phyloP scores from a whole-genome alignment of 2,888 invertebrate genomes.

The Eupithecia inturbata region DNA sequence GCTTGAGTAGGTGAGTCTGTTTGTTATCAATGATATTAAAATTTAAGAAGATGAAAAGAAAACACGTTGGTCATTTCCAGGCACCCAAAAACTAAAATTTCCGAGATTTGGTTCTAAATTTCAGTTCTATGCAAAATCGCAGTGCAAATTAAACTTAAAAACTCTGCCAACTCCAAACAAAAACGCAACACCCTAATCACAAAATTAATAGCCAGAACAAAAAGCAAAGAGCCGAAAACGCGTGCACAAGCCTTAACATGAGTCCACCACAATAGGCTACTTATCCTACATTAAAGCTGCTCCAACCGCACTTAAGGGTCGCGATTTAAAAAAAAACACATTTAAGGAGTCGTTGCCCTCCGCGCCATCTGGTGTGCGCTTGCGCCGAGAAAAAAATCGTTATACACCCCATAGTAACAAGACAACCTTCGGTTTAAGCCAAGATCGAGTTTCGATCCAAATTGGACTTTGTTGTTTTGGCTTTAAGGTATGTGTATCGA shows the following conservation, averaged over 20 bases:
- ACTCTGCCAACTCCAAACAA: background rate
- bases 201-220: conserved; percentile 32
- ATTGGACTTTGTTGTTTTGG: conserved; percentile 15
- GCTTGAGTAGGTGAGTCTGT: background rate
- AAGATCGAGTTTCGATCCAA: conserved; percentile 1
- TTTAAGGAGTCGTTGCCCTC: conserved; percentile 78
- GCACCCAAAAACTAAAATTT: background rate
- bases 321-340: conserved; percentile 68
- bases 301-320: conserved; percentile 77
- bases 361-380: conserved; percentile 74
- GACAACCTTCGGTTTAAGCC: conserved; percentile 21
- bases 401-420: conserved; percentile 64
- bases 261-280: conserved; percentile 61
- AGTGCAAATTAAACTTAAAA: background rate
- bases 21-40: background rate
- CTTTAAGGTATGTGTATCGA: background rate
- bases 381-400: conserved; percentile 54
- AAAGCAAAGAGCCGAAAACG: conserved; percentile 27
- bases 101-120: background rate
- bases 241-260: conserved; percentile 41
- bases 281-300: conserved; percentile 67
- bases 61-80: background rate
- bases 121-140: conserved; percentile 1
- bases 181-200: conserved; percentile 19
- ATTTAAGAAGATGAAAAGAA: background rate